Evolutionary conservation across 2,888 invertebrate genomes (phyloP), one percentile per base, ranked within the genome.

Genomic region (Dyspetes luteomarginatus): DNA sequence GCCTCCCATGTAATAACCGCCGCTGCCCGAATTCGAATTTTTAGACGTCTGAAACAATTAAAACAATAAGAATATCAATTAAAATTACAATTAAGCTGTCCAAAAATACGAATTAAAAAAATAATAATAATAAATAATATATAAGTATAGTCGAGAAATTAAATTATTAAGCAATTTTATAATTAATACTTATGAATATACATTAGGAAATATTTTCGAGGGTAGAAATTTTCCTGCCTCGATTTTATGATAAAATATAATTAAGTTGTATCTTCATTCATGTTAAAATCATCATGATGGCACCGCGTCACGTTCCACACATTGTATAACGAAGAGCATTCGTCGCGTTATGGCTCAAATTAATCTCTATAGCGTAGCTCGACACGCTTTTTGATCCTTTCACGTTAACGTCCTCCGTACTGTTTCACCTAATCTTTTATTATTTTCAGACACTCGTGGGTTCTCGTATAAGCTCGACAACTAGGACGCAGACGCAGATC

Each of bases 1-100:
- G 4, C 94, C 93, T 0, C 95, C 95, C 93, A 96, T 95, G 92
- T 96, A 96, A 90, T 96, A 96, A 2, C 86, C 87, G 58, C 88
- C 87, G 68, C 73, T 86, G 15, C 87, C 88, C 41, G 95, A 95
- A 12, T 94, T 94, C 52, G 92, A 90, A 85, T 94, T 94, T 88
- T 93, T 94, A 64, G 92, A 90, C 84, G 93, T 93, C 94, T 94
- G 92, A n/a, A 92, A 73, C 12, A 36, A 43, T 19, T 17, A n/a
- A 55, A 62, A n/a, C n/a, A 58, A 41, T 15, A 28, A n/a, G 28
- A 58, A 5, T 1, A 43, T 26, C 7, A 43, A 36, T 24, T 5
- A 22, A 9, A 15, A 56, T 17, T 5, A 17, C 5, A 48, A 48
- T 48, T 7, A 17, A n/a, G 19, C 4, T 1, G 0, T 24, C 7